Percentiles rank a stretch among this genome's conserved stretches.
phyloP scores from a whole-genome alignment of 1,140 invertebrate genomes.

The Drosophila melanica region DNA sequence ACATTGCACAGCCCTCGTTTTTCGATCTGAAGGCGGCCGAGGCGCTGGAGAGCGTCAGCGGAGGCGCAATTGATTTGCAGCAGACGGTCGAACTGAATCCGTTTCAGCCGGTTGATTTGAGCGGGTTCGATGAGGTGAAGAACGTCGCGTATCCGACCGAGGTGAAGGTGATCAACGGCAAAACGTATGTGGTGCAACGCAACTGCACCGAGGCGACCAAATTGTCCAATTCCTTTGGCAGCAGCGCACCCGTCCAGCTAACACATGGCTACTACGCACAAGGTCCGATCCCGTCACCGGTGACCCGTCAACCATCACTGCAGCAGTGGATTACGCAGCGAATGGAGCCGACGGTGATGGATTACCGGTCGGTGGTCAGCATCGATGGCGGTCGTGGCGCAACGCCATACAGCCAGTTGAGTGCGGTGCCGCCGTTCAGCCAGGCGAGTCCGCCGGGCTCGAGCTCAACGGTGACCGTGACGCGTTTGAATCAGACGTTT shows the following conservation, averaged over 20 bases:
- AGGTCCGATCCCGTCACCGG: neutral
- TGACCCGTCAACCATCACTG: slow-evolving; percentile 53
- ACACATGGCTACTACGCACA: slow-evolving; percentile 24
- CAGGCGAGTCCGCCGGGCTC: slow-evolving; percentile 31
- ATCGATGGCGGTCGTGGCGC: slow-evolving; percentile 21
- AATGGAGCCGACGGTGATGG: slow-evolving; percentile 67
- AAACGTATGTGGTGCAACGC: slow-evolving; percentile 76
- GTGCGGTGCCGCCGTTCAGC: slow-evolving; percentile 17
- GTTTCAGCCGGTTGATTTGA: slow-evolving; percentile 65
- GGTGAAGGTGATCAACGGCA: slow-evolving; percentile 76
- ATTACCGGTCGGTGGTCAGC: slow-evolving; percentile 66
- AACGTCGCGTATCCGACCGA: slow-evolving; percentile 77
- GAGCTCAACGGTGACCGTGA: slow-evolving; percentile 56
- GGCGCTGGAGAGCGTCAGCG: slow-evolving; percentile 42
- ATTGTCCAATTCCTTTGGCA: slow-evolving; percentile 38
- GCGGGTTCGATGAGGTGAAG: slow-evolving; percentile 72
- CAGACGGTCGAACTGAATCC: slow-evolving; percentile 52
- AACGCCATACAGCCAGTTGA: slow-evolving; percentile 25
- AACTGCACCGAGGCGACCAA: slow-evolving; percentile 76
- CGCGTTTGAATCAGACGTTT: slow-evolving; percentile 65
- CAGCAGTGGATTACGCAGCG: slow-evolving; percentile 64
- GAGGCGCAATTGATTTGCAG: slow-evolving; percentile 45
- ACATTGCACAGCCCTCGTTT: slow-evolving; percentile 67
- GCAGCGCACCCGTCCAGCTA: slow-evolving; percentile 13
- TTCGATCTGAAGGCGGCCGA: slow-evolving; percentile 72